Base-by-base conservation (phyloP, 2,888 invertebrate genomes). In the Euspilapteryx auroguttella region DNA sequence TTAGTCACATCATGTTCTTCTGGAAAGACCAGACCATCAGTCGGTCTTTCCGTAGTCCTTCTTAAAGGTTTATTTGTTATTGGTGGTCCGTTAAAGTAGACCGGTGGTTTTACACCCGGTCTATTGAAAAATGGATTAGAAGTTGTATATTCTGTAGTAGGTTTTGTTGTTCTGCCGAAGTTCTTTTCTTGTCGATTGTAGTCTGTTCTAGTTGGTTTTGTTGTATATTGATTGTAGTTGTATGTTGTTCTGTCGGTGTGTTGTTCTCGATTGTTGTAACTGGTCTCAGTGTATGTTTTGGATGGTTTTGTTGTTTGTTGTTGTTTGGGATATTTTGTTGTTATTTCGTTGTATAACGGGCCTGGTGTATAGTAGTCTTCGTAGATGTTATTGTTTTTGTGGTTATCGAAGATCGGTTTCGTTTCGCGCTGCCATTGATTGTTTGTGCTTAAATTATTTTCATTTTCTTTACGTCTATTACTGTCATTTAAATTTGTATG, bases 91-190 rank as follows among this genome's bases (percentile, higher is more conserved):
- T 61, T n/a, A n/a, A n/a, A 51, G 0, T 55, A 50, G 0, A 44
- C 36, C 0, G 50, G 48, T 0, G 69, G 66, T 34, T 39, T 59
- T 0, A 71, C 64, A 0, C 63, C 66, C 0, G 65, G 62, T 1
- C 51, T 41, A 6, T 49, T 42, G 0, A 42, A 33, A 0, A 51
- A 34, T 0, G 61, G 50, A 29, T 32, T 48, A 12, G 38, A 37
- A 3, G 44, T 51, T 27, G 37, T 51, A 27, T 28, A 39, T 2
- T n/a, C n/a, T n/a, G n/a, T n/a, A n/a, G n/a, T n/a, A n/a, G n/a
- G n/a, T n/a, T n/a, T n/a, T n/a, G n/a, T n/a, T n/a, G n/a, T n/a
- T n/a, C n/a, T n/a, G n/a, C n/a, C n/a, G n/a, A n/a, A n/a, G n/a
- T n/a, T n/a, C n/a, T n/a, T n/a, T n/a, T n/a, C n/a, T n/a, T n/a